Base-by-base conservation (phyloP, 2,888 invertebrate genomes). In the Acanthosoma haemorrhoidale region DNA sequence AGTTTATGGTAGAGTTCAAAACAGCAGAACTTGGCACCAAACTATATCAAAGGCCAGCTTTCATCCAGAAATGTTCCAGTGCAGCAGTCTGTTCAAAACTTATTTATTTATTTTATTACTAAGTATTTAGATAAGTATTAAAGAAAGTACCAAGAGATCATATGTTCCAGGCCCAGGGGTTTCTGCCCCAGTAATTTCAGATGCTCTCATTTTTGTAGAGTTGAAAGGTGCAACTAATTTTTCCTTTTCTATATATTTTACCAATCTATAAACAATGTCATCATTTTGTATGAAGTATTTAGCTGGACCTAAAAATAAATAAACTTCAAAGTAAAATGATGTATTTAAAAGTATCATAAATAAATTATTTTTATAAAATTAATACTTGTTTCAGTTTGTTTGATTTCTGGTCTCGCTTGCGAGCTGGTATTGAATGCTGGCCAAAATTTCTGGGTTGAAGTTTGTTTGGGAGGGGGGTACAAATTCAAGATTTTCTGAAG, bases 151-250 rank as follows among this genome's bases (percentile, higher is more conserved):
- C n/a, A 36, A 15, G n/a, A 70, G 31, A 38, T 72, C 43, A 59
- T 72, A 70, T 8, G 51, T 68, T 1, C 34, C 68, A 5, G 72
- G 72, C 8, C 68, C 70, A 5, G 72, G 72, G 6, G 36, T 16
- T 38, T 43, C n/a, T 11, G 34, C 63, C 15, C 18, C 25, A 41
- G 18, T 9, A 64, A 41, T 29, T 1, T 4, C 8, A 41, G 29
- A 31, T 15, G 1, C 1, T n/a, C 41, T 38, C 15, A 15, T 11
- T 15, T 18, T 13, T 1, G 2, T 4, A 36, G 25, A 25, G 29
- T 38, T 38, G 31, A 64, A 64, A 9, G 64, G 64, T 29, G 13
- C 9, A 41, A 64, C 57, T 31, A 41, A 25, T 16, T 15, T 6
- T 29, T 9, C 5, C 9, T 29, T 3, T 11, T 18, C 2, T 15